These are phyloP conservation scores for Vulpes vulpes DNA, from an alignment of 2,113 vertebrate species.

Conservation along the genomic window DNA sequence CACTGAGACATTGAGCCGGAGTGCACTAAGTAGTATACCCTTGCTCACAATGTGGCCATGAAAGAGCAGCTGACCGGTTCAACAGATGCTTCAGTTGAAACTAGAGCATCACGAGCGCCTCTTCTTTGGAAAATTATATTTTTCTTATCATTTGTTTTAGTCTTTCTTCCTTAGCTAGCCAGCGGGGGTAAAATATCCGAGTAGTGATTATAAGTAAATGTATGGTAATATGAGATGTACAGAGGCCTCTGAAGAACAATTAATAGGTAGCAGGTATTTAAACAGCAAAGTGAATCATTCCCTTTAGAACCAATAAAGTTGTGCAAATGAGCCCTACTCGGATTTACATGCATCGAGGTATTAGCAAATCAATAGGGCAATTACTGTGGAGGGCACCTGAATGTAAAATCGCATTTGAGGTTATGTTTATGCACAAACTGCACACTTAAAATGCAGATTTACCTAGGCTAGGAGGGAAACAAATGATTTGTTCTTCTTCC, in stretches of 20 bases:
- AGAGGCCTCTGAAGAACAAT: constrained; percentile 70
- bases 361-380: constrained; percentile 56
- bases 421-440: constrained; percentile 48
- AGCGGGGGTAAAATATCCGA: not conserved
- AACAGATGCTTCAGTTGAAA: not conserved
- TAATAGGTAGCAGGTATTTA: constrained; percentile 71
- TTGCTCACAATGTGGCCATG: accelerated
- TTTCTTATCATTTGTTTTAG: constrained; percentile 43
- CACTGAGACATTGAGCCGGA: not conserved
- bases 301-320: constrained; percentile 64
- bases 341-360: constrained; percentile 52
- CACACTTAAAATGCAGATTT: constrained; percentile 61
- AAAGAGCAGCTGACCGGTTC: too few relatives aligned
- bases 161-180: not conserved
- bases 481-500: constrained; percentile 53
- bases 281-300: constrained; percentile 75
- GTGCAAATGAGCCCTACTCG: constrained; percentile 36
- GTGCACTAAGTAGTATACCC: not conserved
- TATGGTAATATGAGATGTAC: constrained; percentile 43
- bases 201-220: constrained; percentile 48
- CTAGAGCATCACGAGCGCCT: accelerated
- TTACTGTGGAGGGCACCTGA: not conserved
- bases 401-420: constrained; percentile 14
- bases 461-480: not conserved
- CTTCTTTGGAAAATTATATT: constrained; percentile 23